Evolutionary conservation across 2,113 vertebrate species (phyloP).

Genomic region (Chionis minor): DNA sequence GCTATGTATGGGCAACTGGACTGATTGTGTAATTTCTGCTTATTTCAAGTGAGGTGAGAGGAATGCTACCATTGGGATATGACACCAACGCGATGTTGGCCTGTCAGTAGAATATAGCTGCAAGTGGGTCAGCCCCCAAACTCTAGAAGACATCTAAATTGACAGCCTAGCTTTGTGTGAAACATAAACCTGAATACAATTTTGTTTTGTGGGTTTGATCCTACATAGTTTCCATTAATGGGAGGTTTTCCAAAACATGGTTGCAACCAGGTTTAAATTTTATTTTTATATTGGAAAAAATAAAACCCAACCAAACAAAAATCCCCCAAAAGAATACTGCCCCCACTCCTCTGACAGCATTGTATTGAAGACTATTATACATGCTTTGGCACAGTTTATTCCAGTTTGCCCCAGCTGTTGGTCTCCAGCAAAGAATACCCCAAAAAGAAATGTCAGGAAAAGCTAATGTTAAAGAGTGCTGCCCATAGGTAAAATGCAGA

Average conservation of each 20-base stretch:
- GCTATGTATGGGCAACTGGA: not conserved
- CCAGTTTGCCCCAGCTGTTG: not conserved
- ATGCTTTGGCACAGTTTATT: not conserved
- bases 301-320: not conserved
- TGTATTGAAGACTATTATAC: not conserved
- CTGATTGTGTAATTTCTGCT: not conserved
- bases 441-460: not conserved
- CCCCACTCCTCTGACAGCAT: fast-evolving
- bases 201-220: not conserved
- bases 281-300: not conserved
- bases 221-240: not conserved
- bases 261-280: not conserved
- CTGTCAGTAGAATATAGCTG: not conserved
- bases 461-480: not conserved
- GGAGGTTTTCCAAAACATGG: not conserved
- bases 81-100: not conserved
- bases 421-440: not conserved
- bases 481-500: not conserved
- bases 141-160: not conserved
- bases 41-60: not conserved
- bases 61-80: not conserved
- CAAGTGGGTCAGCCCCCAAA: not conserved
- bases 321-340: not conserved
- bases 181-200: not conserved
- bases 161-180: not conserved